These are phyloP conservation scores for Gastracanthus pulcherrimus DNA, from an alignment of 2,888 invertebrate genomes.

Conservation along the genomic window DNA sequence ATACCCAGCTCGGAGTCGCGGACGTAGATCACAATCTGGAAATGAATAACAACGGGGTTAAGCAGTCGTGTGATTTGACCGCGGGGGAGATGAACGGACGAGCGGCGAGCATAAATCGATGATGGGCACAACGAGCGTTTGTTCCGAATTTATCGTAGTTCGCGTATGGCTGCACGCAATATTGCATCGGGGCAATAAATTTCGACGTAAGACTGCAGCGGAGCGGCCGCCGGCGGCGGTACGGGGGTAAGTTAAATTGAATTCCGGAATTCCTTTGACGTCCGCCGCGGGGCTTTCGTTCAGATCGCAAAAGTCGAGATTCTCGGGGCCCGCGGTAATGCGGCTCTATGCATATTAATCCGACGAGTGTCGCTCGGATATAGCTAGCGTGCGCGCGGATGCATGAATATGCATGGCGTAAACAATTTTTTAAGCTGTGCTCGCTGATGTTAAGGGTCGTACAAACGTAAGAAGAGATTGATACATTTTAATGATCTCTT, in stretches of 20 bases:
- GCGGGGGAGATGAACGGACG: not conserved
- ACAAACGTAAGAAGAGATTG: not conserved
- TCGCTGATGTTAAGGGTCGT: not conserved
- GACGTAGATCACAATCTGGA: not conserved
- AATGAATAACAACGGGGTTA: not conserved
- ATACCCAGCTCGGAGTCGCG: not conserved
- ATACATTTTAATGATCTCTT: not conserved
- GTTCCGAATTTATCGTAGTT: slow-evolving; percentile 20
- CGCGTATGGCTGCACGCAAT: slow-evolving; percentile 15
- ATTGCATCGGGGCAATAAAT: slow-evolving; percentile 46
- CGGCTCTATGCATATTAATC: slow-evolving; percentile 74
- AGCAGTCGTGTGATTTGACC: not conserved
- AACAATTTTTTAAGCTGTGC: slow-evolving; percentile 64
- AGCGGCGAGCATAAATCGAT: slow-evolving; percentile 2
- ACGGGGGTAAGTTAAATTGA: slow-evolving; percentile 53
- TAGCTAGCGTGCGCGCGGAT: not conserved
- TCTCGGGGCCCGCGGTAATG: slow-evolving; percentile 62
- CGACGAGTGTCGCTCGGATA: slow-evolving; percentile 53
- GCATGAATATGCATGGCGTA: slow-evolving; percentile 70
- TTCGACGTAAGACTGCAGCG: slow-evolving; percentile 19
- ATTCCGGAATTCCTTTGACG: slow-evolving; percentile 54
- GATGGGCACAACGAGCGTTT: not conserved
- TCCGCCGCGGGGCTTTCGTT: not conserved
- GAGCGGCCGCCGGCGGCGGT: not conserved
- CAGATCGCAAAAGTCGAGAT: slow-evolving; percentile 45